These are phyloP conservation scores for Platorchestia sp. DNA, from an alignment of 1,140 invertebrate species.

Conservation along the genomic window DNA sequence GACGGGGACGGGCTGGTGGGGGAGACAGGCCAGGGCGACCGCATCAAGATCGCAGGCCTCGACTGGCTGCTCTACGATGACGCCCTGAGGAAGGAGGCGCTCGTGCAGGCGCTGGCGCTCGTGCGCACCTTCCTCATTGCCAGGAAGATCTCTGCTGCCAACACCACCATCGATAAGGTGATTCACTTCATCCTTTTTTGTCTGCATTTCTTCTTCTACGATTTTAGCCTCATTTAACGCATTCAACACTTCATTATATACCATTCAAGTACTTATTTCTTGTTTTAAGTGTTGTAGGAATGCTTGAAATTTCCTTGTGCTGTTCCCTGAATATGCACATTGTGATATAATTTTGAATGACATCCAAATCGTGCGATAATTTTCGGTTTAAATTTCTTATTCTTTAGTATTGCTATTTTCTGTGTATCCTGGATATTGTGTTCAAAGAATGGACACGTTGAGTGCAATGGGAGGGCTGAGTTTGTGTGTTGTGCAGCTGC, in stretches of 20 bases:
- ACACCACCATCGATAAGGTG: slow-evolving; percentile 78
- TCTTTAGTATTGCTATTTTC: neutral
- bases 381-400: neutral
- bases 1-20: slow-evolving; percentile 60
- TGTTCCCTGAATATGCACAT: neutral
- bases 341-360: neutral
- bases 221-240: neutral
- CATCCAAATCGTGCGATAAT: neutral
- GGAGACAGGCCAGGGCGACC: slow-evolving; percentile 61
- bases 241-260: neutral
- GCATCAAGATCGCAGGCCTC: slow-evolving; percentile 78
- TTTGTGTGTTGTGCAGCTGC: slow-evolving; percentile 69
- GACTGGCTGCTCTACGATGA: slow-evolving; percentile 90
- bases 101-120: slow-evolving; percentile 90
- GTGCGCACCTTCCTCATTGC: slow-evolving; percentile 84
- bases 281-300: neutral
- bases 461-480: neutral
- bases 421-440: neutral
- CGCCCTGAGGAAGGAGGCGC: slow-evolving; percentile 82
- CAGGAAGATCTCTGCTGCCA: slow-evolving; percentile 79
- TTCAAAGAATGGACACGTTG: neutral
- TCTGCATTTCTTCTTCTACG: neutral
- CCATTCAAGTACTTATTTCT: neutral
- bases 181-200: neutral
- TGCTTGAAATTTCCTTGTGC: neutral